Base-by-base conservation (phyloP, 2,888 invertebrate genomes). In the Calameuta idolon region DNA sequence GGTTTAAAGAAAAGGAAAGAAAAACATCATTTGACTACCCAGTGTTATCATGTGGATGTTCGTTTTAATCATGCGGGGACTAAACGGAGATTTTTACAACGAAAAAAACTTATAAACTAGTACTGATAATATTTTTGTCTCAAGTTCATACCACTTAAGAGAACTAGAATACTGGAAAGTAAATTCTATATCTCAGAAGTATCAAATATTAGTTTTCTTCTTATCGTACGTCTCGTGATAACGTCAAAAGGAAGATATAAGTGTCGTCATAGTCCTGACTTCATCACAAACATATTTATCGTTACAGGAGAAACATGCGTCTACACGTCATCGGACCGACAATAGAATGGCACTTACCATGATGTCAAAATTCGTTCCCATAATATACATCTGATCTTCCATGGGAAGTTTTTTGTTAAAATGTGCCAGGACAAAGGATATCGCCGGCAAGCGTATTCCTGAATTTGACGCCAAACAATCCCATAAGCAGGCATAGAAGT, bases 401-500 rank as follows among this genome's bases (percentile, higher is more conserved):
- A 96, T 95, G 73, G 94, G 93, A 81, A 95, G 92, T 85, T 95
- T 95, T 89, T 95, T 95, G 89, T 97, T 97, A 87, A 96, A 97
- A 91, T 97, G 97, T 69, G 94, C 93, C 82, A 97, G 92, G 75
- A 97, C 94, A 89, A 95, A 98, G 74, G 95, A 95, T 84, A 97
- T 95, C 23, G 97, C 98, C 4, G 97, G 96, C 82, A 97, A 92
- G 76, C 98, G 94, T 55, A 97, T 95, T 5, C 95, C 94, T 35
- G 96, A 95, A 91, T 96, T 96, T 74, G 96, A 95, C 69, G 96
- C 94, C 76, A 98, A 94, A 88, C 97, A 96, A 88, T 97, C 96
- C 98, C 98, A 98, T 73, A 98, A 93, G 89, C 96, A 96, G 1
- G 96, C 95, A 92, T 97, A 98, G 92, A 98, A 98, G 90, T 95